These are phyloP conservation scores for Xestia ashworthii DNA, from an alignment of 2,888 invertebrate species.

Conservation along the genomic window DNA sequence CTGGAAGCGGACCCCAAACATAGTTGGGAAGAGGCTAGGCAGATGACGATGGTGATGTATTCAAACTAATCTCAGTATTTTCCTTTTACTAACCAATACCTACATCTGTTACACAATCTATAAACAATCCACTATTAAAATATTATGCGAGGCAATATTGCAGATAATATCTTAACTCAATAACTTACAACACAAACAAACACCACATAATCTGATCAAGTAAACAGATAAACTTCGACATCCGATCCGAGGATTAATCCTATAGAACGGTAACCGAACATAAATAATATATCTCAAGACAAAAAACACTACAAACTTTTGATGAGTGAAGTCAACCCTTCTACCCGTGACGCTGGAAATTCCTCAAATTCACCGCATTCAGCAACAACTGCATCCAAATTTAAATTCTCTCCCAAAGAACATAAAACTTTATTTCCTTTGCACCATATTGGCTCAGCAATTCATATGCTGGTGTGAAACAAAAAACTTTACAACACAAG, in stretches of 20 bases:
- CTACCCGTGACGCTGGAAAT: constrained; percentile 48
- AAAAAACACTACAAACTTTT: constrained; percentile 58
- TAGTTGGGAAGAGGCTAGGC: too few species aligned
- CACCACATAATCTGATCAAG: constrained; percentile 32
- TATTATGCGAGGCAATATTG: constrained; percentile 19
- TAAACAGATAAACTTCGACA: constrained; percentile 34
- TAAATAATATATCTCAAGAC: constrained; percentile 58
- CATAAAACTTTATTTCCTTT: constrained; percentile 52
- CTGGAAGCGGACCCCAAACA: too few species aligned
- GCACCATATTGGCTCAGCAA: constrained; percentile 24
- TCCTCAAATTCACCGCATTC: constrained; percentile 59
- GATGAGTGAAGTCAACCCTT: constrained; percentile 57
- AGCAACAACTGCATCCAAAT: constrained; percentile 43
- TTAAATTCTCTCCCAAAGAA: constrained; percentile 28
- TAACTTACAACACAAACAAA: constrained; percentile 45
- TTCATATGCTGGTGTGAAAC: constrained; percentile 50
- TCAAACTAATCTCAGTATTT: neutral
- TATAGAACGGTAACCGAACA: constrained; percentile 43
- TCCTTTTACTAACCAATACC: neutral
- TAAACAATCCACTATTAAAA: constrained; percentile 13
- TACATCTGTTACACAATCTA: neutral
- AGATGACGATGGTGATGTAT: too few species aligned
- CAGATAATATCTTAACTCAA: constrained; percentile 36
- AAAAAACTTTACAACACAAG: constrained; percentile 42
- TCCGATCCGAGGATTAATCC: constrained; percentile 26